These are phyloP conservation scores for Agonopterix arenella DNA, from an alignment of 2,888 invertebrate genomes.

Conservation along the genomic window DNA sequence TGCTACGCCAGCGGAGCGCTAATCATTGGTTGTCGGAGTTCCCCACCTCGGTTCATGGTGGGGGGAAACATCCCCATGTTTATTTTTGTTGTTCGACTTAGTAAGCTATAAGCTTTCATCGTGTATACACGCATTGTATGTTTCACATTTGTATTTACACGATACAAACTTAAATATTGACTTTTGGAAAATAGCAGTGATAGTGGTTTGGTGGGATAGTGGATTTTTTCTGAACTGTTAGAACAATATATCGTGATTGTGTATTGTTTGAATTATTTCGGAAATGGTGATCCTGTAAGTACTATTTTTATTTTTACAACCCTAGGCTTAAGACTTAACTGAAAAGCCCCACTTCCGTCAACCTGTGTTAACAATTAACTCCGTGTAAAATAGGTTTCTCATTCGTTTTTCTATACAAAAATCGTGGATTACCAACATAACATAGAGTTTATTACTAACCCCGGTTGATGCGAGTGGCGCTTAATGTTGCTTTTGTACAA, in stretches of 20 bases:
- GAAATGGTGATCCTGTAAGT: slow-evolving; percentile 75
- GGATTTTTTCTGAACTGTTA: slow-evolving; percentile 15
- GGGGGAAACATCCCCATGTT: slow-evolving; percentile 68
- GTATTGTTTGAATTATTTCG: slow-evolving; percentile 32
- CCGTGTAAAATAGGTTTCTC: too few species aligned
- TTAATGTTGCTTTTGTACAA: too few species aligned
- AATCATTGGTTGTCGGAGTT: slow-evolving; percentile 36
- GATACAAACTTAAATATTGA: slow-evolving; percentile 10
- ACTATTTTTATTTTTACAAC: slow-evolving; percentile 5
- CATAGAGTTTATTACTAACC: too few species aligned
- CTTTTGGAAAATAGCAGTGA: neutral
- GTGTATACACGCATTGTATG: slow-evolving; percentile 36
- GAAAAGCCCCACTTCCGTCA: too few species aligned
- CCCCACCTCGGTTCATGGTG: slow-evolving; percentile 40
- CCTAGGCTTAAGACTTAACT: too few species aligned
- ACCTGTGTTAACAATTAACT: too few species aligned
- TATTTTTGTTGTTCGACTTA: slow-evolving; percentile 70
- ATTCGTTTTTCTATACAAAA: too few species aligned
- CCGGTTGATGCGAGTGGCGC: too few species aligned
- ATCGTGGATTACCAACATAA: too few species aligned
- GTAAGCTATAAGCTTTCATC: slow-evolving; percentile 61
- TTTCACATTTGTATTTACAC: slow-evolving; percentile 7
- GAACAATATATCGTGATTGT: slow-evolving; percentile 37
- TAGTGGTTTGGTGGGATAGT: slow-evolving; percentile 30
- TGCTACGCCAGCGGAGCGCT: slow-evolving; percentile 16